These are phyloP conservation scores for Helicorthomorpha holstii DNA, from an alignment of 1,140 invertebrate species.

Conservation along the genomic window DNA sequence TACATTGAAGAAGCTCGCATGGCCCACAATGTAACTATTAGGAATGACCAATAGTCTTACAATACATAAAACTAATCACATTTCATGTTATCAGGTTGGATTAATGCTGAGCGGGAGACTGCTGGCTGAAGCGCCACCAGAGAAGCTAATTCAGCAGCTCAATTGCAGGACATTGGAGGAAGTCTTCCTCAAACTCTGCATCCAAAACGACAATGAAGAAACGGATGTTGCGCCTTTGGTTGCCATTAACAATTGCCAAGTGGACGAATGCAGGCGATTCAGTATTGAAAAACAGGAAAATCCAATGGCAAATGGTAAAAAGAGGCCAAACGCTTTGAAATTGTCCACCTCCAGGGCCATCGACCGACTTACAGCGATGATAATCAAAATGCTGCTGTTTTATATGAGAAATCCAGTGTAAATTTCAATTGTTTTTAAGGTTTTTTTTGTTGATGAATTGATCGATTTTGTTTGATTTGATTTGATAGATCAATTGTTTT, in stretches of 20 bases:
- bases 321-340: too few species aligned
- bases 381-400: too few species aligned
- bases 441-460: background rate
- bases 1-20: constrained; percentile 2
- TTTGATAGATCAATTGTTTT: background rate
- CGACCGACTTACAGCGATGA: too few species aligned
- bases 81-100: constrained; percentile 47
- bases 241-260: too few species aligned
- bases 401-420: background rate
- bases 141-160: constrained; percentile 61
- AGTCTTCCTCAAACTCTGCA: constrained; percentile 82
- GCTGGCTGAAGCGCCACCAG: constrained; percentile 78
- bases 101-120: constrained; percentile 80
- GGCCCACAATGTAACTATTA: background rate
- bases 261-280: too few species aligned
- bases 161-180: constrained; percentile 72
- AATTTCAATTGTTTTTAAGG: too few species aligned
- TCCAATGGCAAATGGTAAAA: too few species aligned
- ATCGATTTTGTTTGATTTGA: too few species aligned
- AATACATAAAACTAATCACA: background rate
- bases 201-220: constrained; percentile 26
- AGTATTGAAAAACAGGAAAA: too few species aligned
- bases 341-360: too few species aligned
- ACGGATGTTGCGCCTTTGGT: too few species aligned
- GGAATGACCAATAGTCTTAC: background rate